Percentiles rank a stretch among this genome's conserved stretches.
These are phyloP conservation scores for Myripristis murdjan DNA, from an alignment of 2,797 vertebrate genomes.

Conservation along the genomic window DNA sequence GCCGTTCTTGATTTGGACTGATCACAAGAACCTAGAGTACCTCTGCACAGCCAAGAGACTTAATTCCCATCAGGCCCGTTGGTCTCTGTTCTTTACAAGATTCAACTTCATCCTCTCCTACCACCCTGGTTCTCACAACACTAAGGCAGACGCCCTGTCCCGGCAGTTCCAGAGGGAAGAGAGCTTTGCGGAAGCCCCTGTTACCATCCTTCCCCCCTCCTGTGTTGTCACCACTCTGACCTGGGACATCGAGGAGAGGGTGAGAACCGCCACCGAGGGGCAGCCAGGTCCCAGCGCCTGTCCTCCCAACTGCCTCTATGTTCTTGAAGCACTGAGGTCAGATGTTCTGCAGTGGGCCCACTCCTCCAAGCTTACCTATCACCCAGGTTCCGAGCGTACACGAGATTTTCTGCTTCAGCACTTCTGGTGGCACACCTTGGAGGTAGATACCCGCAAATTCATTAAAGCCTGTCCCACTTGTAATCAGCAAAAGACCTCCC, in stretches of 20 bases:
- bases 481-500: neutral
- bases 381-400: too few relatives aligned
- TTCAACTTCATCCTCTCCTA: neutral
- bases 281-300: neutral
- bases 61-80: slow-evolving; percentile 11
- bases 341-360: too few relatives aligned
- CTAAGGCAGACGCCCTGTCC: neutral
- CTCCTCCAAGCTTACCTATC: too few relatives aligned
- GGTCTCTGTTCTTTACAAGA: neutral
- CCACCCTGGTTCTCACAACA: neutral
- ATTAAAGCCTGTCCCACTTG: neutral
- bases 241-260: too few relatives aligned
- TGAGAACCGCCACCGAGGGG: neutral
- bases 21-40: neutral
- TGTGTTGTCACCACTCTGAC: neutral
- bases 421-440: too few relatives aligned
- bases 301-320: neutral
- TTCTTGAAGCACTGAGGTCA: neutral
- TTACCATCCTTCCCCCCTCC: too few relatives aligned
- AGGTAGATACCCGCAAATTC: too few relatives aligned
- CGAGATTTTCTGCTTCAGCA: too few relatives aligned
- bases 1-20: neutral
- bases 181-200: neutral
- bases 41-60: too few relatives aligned
- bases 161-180: neutral